Base-by-base conservation (phyloP, 2,797 vertebrate genomes). In the Sebastes vulpes region DNA sequence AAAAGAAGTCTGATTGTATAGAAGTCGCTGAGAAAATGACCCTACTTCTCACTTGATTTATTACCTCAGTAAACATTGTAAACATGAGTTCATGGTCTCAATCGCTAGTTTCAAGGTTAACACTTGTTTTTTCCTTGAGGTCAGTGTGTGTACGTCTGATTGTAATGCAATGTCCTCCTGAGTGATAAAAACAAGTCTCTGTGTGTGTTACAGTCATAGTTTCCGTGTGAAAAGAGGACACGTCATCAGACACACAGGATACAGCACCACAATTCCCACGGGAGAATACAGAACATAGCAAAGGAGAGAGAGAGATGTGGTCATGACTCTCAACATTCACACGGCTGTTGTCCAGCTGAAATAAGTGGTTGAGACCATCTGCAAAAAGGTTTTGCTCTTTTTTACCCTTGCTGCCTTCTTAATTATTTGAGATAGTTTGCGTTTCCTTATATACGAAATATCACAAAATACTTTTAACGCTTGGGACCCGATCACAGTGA, bases 191-290 rank as follows among this genome's bases (percentile, higher is more conserved):
- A 65, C 14, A 63, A 63, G 29, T 32, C 12, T 31, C 20, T 23
- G 35, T 31, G 25, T 56, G 42, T 56, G 58, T 70, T 29, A 58
- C 21, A 70, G 73, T 72, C 53, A 61, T 54, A 75, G 72, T 75
- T 85, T 85, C 57, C 8, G 5, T 71, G 31, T 77, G 26, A 61
- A 79, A 73, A 64, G 61, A 54, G 26, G 25, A 75, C 29, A 61
- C 63, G 50, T 81, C 71, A 60, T 77, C 71, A 57, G 26, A 86
- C 66, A 82, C 77, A 84, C 81, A 90, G 81, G 79, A 86, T 81
- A 61, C 66, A 75, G 76, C 68, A n/a, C 28, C 64, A 66, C 14
- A 31, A 35, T 85, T 91, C 90, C 84, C 90, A 65, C 52, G 82
- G 74, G 82, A 90, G 68, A 79, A 59, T 4, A 50, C 28, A 35